These are phyloP conservation scores for Phocoena phocoena DNA, from an alignment of 2,113 vertebrate genomes.

Conservation along the genomic window DNA sequence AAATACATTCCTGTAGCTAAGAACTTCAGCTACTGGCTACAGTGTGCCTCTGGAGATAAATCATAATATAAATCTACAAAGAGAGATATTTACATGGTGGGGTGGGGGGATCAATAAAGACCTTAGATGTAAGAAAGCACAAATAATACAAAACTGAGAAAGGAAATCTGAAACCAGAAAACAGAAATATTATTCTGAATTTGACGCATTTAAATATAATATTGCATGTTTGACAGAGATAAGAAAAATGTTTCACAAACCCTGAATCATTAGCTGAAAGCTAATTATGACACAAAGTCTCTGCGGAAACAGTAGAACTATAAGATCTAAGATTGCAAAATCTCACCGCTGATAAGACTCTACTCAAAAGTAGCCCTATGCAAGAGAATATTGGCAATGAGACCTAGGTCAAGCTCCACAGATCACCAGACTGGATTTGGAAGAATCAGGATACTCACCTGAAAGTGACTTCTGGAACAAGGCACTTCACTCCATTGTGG, in stretches of 20 bases:
- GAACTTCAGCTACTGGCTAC: background rate
- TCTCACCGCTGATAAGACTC: background rate
- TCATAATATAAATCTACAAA: background rate
- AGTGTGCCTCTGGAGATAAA: conserved; percentile 7
- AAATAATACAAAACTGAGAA: conserved; percentile 8
- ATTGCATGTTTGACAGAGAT: background rate
- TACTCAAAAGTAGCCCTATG: background rate
- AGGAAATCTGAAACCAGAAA: conserved; percentile 29
- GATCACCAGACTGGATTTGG: background rate
- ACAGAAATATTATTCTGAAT: conserved; percentile 15
- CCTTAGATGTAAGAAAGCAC: background rate
- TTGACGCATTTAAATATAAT: background rate
- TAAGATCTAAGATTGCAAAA: background rate
- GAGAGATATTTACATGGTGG: background rate
- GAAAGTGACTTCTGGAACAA: conserved; percentile 98
- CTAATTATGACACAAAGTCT: background rate
- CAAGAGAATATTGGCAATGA: background rate
- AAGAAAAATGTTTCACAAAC: conserved; percentile 9
- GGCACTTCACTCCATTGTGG: conserved; percentile 97
- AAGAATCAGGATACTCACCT: conserved; percentile 85
- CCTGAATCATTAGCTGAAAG: background rate
- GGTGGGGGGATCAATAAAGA: background rate
- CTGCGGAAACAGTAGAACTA: background rate
- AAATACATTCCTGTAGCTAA: background rate
- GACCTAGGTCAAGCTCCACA: background rate